Conservation (phyloP, 2,797 vertebrate species). For the Thripadectes ignobilis region DNA sequence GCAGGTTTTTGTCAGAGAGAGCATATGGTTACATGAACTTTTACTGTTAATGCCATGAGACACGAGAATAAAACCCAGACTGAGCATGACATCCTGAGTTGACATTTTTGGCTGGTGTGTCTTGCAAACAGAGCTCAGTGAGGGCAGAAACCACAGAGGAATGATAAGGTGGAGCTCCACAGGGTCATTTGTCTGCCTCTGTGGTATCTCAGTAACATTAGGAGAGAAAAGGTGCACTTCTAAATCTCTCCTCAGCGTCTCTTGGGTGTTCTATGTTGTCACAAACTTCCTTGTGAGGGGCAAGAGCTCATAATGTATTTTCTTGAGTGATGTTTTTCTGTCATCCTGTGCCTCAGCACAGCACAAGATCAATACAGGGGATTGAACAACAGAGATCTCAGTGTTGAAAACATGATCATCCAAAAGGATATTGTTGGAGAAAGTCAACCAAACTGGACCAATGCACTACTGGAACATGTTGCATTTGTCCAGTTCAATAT, state of each 20-base stretch:
- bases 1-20: neutral
- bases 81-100: rapidly evolving
- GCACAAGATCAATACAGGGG: neutral
- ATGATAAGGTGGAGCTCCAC: neutral
- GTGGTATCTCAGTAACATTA: neutral
- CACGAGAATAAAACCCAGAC: neutral
- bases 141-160: neutral
- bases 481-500: rapidly evolving
- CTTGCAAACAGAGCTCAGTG: rapidly evolving
- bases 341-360: rapidly evolving
- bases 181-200: neutral
- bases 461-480: neutral
- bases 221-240: neutral
- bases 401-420: neutral
- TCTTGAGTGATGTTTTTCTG: neutral
- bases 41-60: neutral
- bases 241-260: neutral
- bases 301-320: rapidly evolving
- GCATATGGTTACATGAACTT: rapidly evolving
- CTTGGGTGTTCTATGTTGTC: neutral
- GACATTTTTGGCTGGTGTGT: neutral
- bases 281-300: neutral
- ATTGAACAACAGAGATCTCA: rapidly evolving
- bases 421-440: neutral
- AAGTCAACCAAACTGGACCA: neutral